Evolutionary conservation across 2,113 vertebrate genomes (phyloP).

Genomic region (Melanerpes formicivorus): DNA sequence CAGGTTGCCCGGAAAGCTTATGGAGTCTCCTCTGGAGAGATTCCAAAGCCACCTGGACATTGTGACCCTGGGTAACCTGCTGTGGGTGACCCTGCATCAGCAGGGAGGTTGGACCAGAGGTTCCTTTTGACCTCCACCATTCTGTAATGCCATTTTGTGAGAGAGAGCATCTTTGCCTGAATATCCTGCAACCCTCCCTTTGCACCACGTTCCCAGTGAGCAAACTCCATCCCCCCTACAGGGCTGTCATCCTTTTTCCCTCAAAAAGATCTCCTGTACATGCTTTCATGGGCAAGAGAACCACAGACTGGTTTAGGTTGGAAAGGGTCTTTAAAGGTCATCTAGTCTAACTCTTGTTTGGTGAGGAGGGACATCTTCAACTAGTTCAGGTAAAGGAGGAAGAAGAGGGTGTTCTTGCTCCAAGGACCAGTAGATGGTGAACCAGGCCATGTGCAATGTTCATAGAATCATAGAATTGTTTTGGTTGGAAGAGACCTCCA

Average conservation of each 20-base stretch:
- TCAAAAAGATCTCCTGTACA: background rate
- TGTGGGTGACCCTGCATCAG: too few species aligned
- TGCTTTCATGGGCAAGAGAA: background rate
- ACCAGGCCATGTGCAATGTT: background rate
- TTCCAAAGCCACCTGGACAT: too few species aligned
- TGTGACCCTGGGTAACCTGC: too few species aligned
- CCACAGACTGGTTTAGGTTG: background rate
- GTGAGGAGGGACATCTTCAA: background rate
- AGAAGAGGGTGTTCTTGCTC: background rate
- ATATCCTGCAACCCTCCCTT: background rate
- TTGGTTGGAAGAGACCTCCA: too few species aligned
- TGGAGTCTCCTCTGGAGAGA: too few species aligned
- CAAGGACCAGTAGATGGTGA: background rate
- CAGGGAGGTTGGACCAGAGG: too few species aligned
- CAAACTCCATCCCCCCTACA: background rate
- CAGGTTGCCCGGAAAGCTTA: too few species aligned
- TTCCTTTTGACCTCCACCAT: too few species aligned
- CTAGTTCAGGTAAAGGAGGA: background rate
- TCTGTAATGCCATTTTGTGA: background rate
- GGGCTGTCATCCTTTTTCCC: background rate
- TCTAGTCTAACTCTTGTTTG: background rate
- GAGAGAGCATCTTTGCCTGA: background rate
- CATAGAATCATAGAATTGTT: too few species aligned
- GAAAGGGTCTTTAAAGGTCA: background rate
- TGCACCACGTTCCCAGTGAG: fast-evolving